These are phyloP conservation scores for Apodemus sylvaticus DNA, from an alignment of 2,113 vertebrate species.

Conservation along the genomic window DNA sequence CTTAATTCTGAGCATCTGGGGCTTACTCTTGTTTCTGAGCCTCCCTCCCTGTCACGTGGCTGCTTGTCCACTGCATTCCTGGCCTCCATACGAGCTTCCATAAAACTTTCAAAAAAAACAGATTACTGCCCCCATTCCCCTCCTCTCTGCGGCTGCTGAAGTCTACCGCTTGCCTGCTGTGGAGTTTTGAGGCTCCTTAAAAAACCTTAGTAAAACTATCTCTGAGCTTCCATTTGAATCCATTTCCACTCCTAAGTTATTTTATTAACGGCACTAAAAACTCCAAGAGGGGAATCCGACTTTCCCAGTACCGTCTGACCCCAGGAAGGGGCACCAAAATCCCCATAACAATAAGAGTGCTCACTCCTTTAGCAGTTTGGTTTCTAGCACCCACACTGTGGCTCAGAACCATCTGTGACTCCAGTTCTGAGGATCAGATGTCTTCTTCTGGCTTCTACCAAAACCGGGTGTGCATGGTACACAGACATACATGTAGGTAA, in stretches of 20 bases:
- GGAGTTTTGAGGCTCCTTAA: background rate
- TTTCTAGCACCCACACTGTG: background rate
- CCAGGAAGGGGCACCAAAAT: background rate
- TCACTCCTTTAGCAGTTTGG: background rate
- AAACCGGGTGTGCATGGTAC: background rate
- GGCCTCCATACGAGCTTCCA: background rate
- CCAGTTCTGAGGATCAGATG: background rate
- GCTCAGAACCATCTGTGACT: background rate
- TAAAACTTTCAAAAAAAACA: background rate
- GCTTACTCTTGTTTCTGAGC: no score
- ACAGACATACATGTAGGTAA: background rate
- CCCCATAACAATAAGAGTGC: background rate
- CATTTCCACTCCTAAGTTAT: background rate
- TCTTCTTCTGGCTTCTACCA: background rate
- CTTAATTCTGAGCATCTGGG: background rate
- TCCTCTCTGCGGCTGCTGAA: background rate
- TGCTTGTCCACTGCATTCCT: background rate
- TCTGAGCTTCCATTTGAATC: background rate
- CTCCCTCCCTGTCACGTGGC: background rate
- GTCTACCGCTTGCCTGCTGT: background rate
- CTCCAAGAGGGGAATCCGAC: background rate
- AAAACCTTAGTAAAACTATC: background rate
- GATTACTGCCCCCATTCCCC: background rate
- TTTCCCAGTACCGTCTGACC: background rate
- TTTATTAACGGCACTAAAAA: background rate